Percentiles rank a stretch among this genome's conserved stretches.
These are phyloP conservation scores for Malurus leucopterus DNA, from an alignment of 2,797 vertebrate genomes.

Conservation along the genomic window DNA sequence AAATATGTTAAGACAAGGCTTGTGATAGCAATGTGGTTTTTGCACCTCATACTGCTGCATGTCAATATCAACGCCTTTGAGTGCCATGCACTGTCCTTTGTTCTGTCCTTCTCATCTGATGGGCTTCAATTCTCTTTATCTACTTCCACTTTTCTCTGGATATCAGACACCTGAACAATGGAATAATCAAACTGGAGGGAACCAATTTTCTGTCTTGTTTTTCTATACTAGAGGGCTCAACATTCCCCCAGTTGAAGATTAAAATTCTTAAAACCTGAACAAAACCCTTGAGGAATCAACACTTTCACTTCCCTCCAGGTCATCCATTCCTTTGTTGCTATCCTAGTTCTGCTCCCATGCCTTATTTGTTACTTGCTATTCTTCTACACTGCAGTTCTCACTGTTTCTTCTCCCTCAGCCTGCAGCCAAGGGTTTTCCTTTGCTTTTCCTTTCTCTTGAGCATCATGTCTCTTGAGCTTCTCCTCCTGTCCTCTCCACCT, in stretches of 20 bases:
- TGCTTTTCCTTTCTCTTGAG: background rate
- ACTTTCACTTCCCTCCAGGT: background rate
- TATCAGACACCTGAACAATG: background rate
- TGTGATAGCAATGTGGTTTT: background rate
- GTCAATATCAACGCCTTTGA: background rate
- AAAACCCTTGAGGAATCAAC: background rate
- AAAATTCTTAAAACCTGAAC: background rate
- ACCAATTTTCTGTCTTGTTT: background rate
- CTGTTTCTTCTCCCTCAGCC: background rate
- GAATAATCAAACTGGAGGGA: background rate
- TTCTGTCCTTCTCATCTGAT: background rate
- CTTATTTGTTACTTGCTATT: background rate
- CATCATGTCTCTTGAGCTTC: background rate
- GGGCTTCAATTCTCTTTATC: background rate
- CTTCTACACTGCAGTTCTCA: background rate
- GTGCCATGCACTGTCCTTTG: background rate
- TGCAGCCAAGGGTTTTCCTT: background rate
- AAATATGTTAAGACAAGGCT: background rate
- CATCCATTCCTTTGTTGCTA: background rate
- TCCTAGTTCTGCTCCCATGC: background rate
- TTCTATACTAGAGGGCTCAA: background rate
- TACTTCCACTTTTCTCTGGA: background rate
- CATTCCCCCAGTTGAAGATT: background rate
- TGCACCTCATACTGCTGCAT: background rate
- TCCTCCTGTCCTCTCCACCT: background rate